These are phyloP conservation scores for Microplitis manilae DNA, from an alignment of 2,888 invertebrate species.

Conservation along the genomic window DNA sequence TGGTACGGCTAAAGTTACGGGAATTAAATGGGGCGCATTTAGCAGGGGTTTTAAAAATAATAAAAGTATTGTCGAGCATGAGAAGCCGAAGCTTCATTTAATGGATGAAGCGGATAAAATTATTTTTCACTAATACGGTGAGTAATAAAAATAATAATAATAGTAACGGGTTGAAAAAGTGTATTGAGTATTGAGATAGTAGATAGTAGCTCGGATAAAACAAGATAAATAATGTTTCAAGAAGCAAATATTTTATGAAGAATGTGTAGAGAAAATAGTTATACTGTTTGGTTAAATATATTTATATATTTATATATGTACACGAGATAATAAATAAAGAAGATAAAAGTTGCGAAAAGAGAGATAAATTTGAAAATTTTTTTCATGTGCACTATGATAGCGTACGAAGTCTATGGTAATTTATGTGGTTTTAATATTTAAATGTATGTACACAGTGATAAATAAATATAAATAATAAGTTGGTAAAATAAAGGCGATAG, in stretches of 20 bases:
- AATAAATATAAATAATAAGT: neutral
- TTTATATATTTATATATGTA: slow-evolving; percentile 37
- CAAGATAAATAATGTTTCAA: neutral
- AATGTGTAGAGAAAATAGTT: neutral
- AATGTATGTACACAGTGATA: slow-evolving; percentile 36
- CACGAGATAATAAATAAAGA: neutral
- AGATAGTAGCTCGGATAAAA: neutral
- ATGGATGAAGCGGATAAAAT: neutral
- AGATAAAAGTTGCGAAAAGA: slow-evolving; percentile 20
- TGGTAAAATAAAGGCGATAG: neutral
- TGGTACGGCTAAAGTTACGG: neutral
- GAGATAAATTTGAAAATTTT: slow-evolving; percentile 49
- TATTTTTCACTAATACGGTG: neutral
- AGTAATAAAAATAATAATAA: neutral
- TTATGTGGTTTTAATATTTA: slow-evolving; percentile 32
- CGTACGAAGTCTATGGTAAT: slow-evolving; percentile 35
- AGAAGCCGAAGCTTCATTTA: neutral
- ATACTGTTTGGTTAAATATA: slow-evolving; percentile 26
- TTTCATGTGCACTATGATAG: slow-evolving; percentile 51
- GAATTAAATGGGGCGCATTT: neutral
- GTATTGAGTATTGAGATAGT: neutral
- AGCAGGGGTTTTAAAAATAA: neutral
- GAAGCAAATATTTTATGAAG: neutral
- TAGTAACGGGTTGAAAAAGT: neutral
- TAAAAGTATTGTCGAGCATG: neutral